phyloP scores from a whole-genome alignment of 30 jellyfish, hydroid and myxozoan genomes.

The Hydractinia symbiolongicarpus region DNA sequence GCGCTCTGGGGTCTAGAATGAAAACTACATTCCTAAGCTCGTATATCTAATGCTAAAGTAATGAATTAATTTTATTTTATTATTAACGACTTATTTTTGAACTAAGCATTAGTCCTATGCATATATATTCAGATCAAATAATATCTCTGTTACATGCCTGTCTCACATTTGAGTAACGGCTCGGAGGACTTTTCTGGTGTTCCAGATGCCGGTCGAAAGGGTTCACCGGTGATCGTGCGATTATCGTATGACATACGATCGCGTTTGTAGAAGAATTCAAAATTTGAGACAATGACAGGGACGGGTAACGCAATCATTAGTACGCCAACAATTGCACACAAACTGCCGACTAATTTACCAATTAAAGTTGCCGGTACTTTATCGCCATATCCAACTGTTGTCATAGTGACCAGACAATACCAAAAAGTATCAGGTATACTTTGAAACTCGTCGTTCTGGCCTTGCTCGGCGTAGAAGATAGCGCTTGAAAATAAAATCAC shows the following conservation, averaged over 20 bases:
- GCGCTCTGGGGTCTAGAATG: no score
- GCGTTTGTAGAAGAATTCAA: slow-evolving; percentile 84
- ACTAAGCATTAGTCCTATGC: no score
- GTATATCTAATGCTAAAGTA: no score
- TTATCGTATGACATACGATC: slow-evolving; percentile 21
- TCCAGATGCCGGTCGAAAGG: slow-evolving; percentile 1
- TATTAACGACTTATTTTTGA: no score
- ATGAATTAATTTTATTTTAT: no score
- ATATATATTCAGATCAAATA: no score
- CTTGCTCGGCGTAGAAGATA: slow-evolving; percentile 81
- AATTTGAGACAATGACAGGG: slow-evolving; percentile 91
- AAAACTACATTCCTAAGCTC: no score
- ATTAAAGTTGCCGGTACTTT: slow-evolving; percentile 64
- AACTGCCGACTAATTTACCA: slow-evolving; percentile 85
- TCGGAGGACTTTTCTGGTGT: neutral
- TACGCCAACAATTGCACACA: slow-evolving; percentile 96
- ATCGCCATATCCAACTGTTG: slow-evolving; percentile 98
- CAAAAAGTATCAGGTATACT: slow-evolving; percentile 98
- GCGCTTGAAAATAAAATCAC: slow-evolving; percentile 91
- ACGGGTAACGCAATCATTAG: slow-evolving; percentile 85
- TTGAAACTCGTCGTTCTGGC: slow-evolving; percentile 53
- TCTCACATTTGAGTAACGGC: neutral
- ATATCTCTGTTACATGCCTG: neutral
- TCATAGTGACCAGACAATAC: slow-evolving; percentile 90
- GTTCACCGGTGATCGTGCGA: neutral